Base-by-base conservation (phyloP, 2,113 vertebrate species). In the Zeus faber region DNA sequence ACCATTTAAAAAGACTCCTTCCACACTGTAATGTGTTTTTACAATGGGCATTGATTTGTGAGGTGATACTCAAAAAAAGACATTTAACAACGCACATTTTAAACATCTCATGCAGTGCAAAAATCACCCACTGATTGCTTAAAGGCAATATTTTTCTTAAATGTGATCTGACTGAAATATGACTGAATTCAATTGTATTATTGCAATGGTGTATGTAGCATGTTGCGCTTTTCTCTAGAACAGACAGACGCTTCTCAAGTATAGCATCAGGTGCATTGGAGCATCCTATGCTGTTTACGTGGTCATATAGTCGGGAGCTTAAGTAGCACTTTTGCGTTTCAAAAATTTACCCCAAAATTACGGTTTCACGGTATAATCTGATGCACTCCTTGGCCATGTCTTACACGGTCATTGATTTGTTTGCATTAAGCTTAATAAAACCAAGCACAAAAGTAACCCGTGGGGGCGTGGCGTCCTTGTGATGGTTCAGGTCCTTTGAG, bases 371-470 rank as follows among this genome's bases (percentile, higher is more conserved):
- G 70, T 75, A 80, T 85, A 73, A 73, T 79, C 60, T 78, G 74
- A 67, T 26, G 33, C 70, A 43, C 64, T 72, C 54, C 54, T 22
- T 73, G 66, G 72, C 77, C 81, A 50, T 80, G 76, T 84, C 74
- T 69, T 77, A 74, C 78, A 77, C 55, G 65, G 78, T 68, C 76
- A 68, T 82, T 84, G 84, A 81, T 88, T 83, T 85, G 80, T 87
- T 85, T 86, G 79, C 71, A 63, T 79, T 82, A 81, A 78, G 74
- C 55, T 71, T 62, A 63, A 62, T 72, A 76, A 81, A 93, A 58
- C 72, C 68, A 57, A 60, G 49, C 89, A 91, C 91, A 89, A 92
- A 85, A 76, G 81, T 83, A 87, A 83, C 74, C 76, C 75, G 81
- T 4, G 47, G 73, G 65, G 88, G 84, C 50, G 60, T 86, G 56